phyloP scores from a whole-genome alignment of 2,888 invertebrate species.

The Xestia sexstrigata region DNA sequence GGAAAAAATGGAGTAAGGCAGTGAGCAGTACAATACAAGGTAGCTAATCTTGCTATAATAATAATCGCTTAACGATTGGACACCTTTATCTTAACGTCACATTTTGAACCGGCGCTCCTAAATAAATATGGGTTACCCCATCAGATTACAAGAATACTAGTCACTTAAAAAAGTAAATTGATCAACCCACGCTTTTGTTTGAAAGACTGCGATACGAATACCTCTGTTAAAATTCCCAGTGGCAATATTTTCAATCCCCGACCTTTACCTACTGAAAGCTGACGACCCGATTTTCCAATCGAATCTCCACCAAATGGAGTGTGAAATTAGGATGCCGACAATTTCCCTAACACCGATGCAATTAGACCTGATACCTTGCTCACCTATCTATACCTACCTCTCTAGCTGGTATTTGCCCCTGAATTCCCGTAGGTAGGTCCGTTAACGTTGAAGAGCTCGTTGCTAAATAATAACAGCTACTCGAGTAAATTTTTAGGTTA shows the following conservation, averaged over 20 bases:
- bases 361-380: slow-evolving; percentile 26
- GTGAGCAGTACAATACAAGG: background rate
- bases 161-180: background rate
- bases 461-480: background rate
- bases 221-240: slow-evolving; percentile 26
- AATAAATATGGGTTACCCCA: background rate
- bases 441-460: background rate
- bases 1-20: background rate
- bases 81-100: background rate
- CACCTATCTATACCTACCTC: background rate
- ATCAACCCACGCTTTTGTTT: background rate
- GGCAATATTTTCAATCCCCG: slow-evolving; percentile 13
- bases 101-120: background rate
- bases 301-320: slow-evolving; percentile 35
- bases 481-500: background rate
- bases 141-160: background rate
- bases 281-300: slow-evolving; percentile 57
- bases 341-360: slow-evolving; percentile 28
- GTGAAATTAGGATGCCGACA: slow-evolving; percentile 37
- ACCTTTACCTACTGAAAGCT: slow-evolving; percentile 39
- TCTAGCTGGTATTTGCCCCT: background rate
- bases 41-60: background rate
- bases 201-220: background rate
- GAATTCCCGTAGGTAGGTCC: background rate
- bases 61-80: background rate